Evolutionary conservation across 1,140 invertebrate species (phyloP).

Genomic region (Drosophila athabasca): DNA sequence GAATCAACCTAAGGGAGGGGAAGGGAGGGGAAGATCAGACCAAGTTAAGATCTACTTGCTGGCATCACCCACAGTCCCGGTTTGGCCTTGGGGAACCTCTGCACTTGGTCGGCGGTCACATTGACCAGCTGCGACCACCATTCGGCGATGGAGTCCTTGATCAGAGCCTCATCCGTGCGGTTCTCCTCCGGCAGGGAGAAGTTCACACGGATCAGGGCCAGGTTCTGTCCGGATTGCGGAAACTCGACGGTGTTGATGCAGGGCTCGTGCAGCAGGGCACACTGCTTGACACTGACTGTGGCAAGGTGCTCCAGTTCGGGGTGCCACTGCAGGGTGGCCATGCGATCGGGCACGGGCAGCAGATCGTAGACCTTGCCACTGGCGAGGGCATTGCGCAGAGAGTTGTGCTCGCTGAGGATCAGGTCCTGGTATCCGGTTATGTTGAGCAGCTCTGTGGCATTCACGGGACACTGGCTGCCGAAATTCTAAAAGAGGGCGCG

Average conservation of each 20-base stretch:
- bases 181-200: not conserved
- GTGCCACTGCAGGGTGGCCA: slow-evolving; percentile 62
- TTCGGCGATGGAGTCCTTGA: slow-evolving; percentile 38
- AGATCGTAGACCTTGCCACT: slow-evolving; percentile 21
- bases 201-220: slow-evolving; percentile 41
- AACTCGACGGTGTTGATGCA: slow-evolving; percentile 61
- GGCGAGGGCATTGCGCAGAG: slow-evolving; percentile 52
- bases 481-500: slow-evolving; percentile 17
- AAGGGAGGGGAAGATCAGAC: not conserved
- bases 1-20: slow-evolving; percentile 30
- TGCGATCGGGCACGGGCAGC: slow-evolving; percentile 48
- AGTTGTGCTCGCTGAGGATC: slow-evolving; percentile 54
- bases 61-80: slow-evolving; percentile 41
- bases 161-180: slow-evolving; percentile 22
- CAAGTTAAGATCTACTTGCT: not conserved
- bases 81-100: slow-evolving; percentile 58
- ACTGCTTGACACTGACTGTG: slow-evolving; percentile 58
- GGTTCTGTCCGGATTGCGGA: slow-evolving; percentile 54
- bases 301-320: slow-evolving; percentile 51
- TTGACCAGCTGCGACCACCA: slow-evolving; percentile 60
- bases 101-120: slow-evolving; percentile 24
- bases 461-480: slow-evolving; percentile 21
- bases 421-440: slow-evolving; percentile 25
- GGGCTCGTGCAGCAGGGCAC: slow-evolving; percentile 31
- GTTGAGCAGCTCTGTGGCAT: slow-evolving; percentile 35